Conservation (phyloP, 2,113 vertebrate species). For the Apeltes quadracus region DNA sequence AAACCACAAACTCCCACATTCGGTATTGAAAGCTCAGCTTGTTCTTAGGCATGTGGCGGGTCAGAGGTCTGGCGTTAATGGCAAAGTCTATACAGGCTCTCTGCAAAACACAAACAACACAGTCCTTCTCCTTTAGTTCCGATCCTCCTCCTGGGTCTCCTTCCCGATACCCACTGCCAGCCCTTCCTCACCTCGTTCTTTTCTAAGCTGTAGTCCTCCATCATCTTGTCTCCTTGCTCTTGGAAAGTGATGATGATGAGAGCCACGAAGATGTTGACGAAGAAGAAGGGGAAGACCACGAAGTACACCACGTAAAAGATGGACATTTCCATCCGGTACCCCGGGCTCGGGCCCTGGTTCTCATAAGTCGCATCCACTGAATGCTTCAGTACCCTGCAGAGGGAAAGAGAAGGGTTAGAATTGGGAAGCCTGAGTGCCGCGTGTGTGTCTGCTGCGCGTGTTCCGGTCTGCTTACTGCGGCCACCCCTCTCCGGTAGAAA, state of each 20-base stretch:
- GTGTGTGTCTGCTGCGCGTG: neutral
- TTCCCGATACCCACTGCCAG: neutral
- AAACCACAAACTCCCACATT: constrained; percentile 99
- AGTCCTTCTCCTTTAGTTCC: neutral
- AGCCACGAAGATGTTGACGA: constrained; percentile 98
- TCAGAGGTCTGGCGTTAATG: constrained; percentile 94
- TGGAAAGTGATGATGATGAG: constrained; percentile 99
- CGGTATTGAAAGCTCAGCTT: constrained; percentile 95
- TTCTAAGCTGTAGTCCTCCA: constrained; percentile 98
- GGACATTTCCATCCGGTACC: constrained; percentile 98
- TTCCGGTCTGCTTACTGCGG: constrained; percentile 85
- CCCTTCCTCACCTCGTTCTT: constrained; percentile 90
- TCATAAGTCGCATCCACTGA: constrained; percentile 98
- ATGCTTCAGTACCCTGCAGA: constrained; percentile 92
- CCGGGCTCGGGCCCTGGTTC: constrained; percentile 96
- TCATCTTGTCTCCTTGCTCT: constrained; percentile 98
- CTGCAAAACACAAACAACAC: constrained; percentile 69
- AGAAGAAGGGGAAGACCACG: constrained; percentile 99
- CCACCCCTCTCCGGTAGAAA: constrained; percentile 97
- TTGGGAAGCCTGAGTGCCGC: neutral
- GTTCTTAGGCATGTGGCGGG: constrained; percentile 96
- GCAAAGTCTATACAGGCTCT: constrained; percentile 97
- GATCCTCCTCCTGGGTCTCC: neutral
- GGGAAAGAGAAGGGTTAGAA: constrained; percentile 1
- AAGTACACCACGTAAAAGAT: constrained; percentile 99